Percentiles rank a stretch among this genome's conserved stretches.
phyloP scores from a whole-genome alignment of 1,140 invertebrate species.

The Eriocheir sinensis region DNA sequence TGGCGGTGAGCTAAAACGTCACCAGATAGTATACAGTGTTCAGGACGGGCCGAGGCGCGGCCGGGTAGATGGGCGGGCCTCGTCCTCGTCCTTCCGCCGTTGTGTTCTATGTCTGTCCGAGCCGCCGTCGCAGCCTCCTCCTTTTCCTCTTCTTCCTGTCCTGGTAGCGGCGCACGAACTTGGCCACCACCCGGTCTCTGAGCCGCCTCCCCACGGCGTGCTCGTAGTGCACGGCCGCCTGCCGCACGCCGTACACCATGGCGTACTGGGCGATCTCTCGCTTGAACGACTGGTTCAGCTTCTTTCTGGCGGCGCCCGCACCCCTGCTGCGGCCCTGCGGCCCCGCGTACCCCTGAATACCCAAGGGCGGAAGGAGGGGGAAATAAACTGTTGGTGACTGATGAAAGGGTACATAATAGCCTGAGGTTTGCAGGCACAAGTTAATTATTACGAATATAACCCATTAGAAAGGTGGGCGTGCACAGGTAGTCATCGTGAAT shows the following conservation, averaged over 20 bases:
- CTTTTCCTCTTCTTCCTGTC: constrained; percentile 66
- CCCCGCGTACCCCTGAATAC: neutral
- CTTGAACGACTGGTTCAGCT: constrained; percentile 65
- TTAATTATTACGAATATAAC: too few relatives aligned
- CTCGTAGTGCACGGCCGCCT: constrained; percentile 62
- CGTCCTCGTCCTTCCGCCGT: neutral
- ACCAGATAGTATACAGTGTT: too few relatives aligned
- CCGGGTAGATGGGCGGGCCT: too few relatives aligned
- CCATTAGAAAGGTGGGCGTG: too few relatives aligned
- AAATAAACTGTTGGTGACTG: too few relatives aligned
- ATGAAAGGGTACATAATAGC: too few relatives aligned
- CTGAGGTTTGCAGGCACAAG: too few relatives aligned
- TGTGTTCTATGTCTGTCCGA: neutral
- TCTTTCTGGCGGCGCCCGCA: constrained; percentile 35
- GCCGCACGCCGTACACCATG: constrained; percentile 55
- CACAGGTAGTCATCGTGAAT: too few relatives aligned
- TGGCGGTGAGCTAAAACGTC: too few relatives aligned
- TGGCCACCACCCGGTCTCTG: constrained; percentile 60
- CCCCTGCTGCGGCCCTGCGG: neutral
- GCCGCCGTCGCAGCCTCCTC: constrained; percentile 43
- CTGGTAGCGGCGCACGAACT: constrained; percentile 64
- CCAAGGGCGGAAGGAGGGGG: too few relatives aligned
- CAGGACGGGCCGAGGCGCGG: too few relatives aligned
- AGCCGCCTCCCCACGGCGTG: constrained; percentile 60
- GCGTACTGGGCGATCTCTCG: constrained; percentile 71